Base-by-base conservation (phyloP, 2,113 vertebrate species). In the Dasyornis broadbenti region DNA sequence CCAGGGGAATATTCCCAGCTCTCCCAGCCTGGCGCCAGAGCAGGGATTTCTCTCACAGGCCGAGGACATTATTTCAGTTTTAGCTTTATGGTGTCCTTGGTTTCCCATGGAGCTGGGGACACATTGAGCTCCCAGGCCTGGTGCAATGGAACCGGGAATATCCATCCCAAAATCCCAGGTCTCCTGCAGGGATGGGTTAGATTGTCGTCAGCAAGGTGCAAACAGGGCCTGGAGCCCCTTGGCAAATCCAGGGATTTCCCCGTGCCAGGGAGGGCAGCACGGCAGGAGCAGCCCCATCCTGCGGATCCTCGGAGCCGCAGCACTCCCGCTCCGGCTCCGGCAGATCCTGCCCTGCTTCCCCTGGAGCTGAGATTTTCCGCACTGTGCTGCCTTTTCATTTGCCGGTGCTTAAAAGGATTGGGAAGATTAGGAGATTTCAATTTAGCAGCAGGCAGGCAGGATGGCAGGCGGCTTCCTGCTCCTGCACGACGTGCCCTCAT, bases 331-430 rank as follows among this genome's bases (percentile, higher is more conserved):
- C 69, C 3, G 4, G 1, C 42, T 42, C 57, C 5, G 31, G 35
- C 77, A 61, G 56, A 27, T 27, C 83, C 57, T 23, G 65, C 63
- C 72, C 73, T 1, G n/a, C 72, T 50, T 91, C 64, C 83, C 73
- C 84, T 30, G 1, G 40, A 52, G 90, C 93, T 2, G 73, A 78
- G 89, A 54, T 91, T 95, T 83, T n/a, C 95, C 61, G 8, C 89
- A 5, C 56, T 3, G 81, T 24, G 90, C 81, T 39, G 81, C 90
- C 87, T 96, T 96, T 95, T 87, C 96, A 91, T 95, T 91, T 92
- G 95, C 94, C 19, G 15, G 9, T 20, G 93, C 95, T 94, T 94
- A 91, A 95, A 94, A 83, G 92, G 93, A 92, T 96, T 92, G 93
- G 71, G n/a, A 5, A 95, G 95, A 90, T 96, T 47, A 93, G 95